These are phyloP conservation scores for Phenganax stokvisi DNA, from an alignment of 92 coral and sea anemone species.

Conservation along the genomic window DNA sequence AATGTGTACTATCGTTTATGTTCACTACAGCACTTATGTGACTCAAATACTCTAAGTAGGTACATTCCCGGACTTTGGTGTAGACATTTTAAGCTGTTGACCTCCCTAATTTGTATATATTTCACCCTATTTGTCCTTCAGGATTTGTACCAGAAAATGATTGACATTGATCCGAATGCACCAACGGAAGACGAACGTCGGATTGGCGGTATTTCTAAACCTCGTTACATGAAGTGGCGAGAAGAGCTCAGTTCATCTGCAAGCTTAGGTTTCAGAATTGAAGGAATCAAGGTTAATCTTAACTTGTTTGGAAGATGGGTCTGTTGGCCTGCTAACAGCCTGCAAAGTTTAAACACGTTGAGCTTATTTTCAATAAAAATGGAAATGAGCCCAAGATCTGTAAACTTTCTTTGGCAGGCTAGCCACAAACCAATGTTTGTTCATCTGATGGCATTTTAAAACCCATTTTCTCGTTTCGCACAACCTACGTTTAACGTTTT, in stretches of 20 bases:
- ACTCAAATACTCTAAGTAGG: too few relatives aligned
- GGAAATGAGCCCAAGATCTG: background rate
- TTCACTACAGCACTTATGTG: too few relatives aligned
- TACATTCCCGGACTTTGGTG: too few relatives aligned
- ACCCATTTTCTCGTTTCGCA: too few relatives aligned
- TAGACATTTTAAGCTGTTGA: too few relatives aligned
- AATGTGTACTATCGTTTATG: background rate
- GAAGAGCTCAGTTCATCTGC: slow-evolving; percentile 87
- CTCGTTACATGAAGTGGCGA: slow-evolving; percentile 97
- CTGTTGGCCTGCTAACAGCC: background rate
- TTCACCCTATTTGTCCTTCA: slow-evolving; percentile 17
- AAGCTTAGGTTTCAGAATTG: slow-evolving; percentile 88
- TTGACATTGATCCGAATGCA: slow-evolving; percentile 85
- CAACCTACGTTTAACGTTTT: background rate
- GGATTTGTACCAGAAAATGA: slow-evolving; percentile 94
- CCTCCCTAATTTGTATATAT: background rate
- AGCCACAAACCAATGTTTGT: too few relatives aligned
- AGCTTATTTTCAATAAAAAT: background rate
- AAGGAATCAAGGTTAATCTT: slow-evolving; percentile 70
- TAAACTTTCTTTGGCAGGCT: too few relatives aligned
- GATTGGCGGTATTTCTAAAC: slow-evolving; percentile 77
- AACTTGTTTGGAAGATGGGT: background rate
- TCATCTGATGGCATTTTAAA: too few relatives aligned
- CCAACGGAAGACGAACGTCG: slow-evolving; percentile 81
- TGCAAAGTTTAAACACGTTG: too few relatives aligned